phyloP scores from a whole-genome alignment of 2,797 vertebrate genomes.

The Avahi laniger region DNA sequence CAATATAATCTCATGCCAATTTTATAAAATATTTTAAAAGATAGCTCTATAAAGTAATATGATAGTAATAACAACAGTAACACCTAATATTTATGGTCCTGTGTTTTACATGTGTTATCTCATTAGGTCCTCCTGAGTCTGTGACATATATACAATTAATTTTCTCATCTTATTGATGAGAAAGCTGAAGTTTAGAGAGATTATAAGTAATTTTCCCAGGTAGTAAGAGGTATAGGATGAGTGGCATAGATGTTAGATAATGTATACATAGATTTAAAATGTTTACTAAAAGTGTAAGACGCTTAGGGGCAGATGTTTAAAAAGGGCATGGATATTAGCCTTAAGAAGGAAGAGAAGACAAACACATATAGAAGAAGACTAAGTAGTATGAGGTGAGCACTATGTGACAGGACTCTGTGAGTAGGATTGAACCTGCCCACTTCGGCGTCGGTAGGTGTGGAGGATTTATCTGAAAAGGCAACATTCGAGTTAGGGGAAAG shows the following conservation, averaged over 20 bases:
- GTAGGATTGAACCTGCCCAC: not conserved
- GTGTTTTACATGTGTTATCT: not conserved
- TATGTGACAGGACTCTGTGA: rapidly evolving
- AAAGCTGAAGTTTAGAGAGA: not conserved
- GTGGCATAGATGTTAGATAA: not conserved
- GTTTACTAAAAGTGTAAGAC: not conserved
- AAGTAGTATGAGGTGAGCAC: not conserved
- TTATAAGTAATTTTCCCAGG: not conserved
- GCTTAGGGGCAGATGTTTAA: not conserved
- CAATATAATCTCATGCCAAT: not conserved
- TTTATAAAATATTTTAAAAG: conserved; percentile 47
- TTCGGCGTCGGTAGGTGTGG: no score
- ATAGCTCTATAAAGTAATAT: not conserved
- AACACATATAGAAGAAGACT: not conserved
- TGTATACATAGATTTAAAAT: not conserved
- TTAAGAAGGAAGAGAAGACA: not conserved
- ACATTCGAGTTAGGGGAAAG: not conserved
- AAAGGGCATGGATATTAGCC: not conserved
- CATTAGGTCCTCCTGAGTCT: not conserved
- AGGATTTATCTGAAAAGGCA: not conserved
- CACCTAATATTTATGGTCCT: not conserved
- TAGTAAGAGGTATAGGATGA: not conserved
- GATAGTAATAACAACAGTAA: not conserved
- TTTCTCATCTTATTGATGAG: not conserved
- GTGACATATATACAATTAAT: not conserved